phyloP scores from a whole-genome alignment of 2,888 invertebrate species.

The Hybos culiciformis region DNA sequence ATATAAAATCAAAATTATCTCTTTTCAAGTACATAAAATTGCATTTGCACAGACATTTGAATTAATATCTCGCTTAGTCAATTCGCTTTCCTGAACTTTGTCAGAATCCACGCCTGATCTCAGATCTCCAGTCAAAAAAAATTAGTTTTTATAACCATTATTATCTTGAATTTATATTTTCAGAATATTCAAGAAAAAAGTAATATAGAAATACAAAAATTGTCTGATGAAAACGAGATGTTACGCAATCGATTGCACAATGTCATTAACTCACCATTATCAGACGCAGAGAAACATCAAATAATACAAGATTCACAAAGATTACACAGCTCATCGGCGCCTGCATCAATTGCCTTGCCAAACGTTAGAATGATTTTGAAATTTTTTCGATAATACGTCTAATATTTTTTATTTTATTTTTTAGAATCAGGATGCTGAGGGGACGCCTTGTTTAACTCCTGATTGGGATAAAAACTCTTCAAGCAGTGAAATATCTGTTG shows the following conservation, averaged over 20 bases:
- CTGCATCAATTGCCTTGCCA: slow-evolving; percentile 55
- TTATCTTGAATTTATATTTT: too few relatives aligned
- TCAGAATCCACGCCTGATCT: slow-evolving; percentile 7
- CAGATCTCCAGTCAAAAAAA: not conserved
- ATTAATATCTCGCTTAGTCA: too few relatives aligned
- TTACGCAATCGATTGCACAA: slow-evolving; percentile 61
- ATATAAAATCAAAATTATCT: too few relatives aligned
- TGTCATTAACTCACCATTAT: slow-evolving; percentile 67
- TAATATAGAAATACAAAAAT: slow-evolving; percentile 38
- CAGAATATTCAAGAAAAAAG: slow-evolving; percentile 33
- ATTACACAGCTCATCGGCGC: slow-evolving; percentile 66
- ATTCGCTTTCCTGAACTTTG: slow-evolving; percentile 20
- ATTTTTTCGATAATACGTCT: not conserved
- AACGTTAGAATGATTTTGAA: slow-evolving; percentile 24
- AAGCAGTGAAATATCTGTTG: slow-evolving; percentile 81
- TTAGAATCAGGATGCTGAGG: slow-evolving; percentile 38
- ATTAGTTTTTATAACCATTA: too few relatives aligned
- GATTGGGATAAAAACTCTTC: slow-evolving; percentile 90
- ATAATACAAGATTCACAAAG: slow-evolving; percentile 55
- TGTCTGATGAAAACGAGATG: slow-evolving; percentile 64
- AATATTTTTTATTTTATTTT: slow-evolving; percentile 1
- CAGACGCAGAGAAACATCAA: slow-evolving; percentile 72
- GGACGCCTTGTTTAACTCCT: slow-evolving; percentile 58
- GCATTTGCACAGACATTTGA: too few relatives aligned
- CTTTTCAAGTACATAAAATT: too few relatives aligned